Evolutionary conservation across 2,888 invertebrate genomes (phyloP).

Genomic region (Trilocha varians): DNA sequence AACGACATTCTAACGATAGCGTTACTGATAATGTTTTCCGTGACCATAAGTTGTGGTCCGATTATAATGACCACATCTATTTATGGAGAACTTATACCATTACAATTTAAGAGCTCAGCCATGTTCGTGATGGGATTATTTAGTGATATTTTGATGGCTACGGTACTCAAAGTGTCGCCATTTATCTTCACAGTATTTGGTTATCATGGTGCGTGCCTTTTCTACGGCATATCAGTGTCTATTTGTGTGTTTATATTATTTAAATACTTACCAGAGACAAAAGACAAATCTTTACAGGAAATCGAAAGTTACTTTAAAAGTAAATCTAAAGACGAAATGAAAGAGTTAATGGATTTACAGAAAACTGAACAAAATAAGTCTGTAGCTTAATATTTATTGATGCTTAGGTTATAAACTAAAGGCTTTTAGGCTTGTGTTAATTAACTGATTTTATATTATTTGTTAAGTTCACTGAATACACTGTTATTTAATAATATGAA

Average conservation of each 20-base stretch:
- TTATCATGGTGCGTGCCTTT: constrained; percentile 17
- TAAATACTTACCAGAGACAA: constrained; percentile 19
- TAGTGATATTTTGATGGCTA: constrained; percentile 6
- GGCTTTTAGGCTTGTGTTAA: neutral
- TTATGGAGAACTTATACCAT: constrained; percentile 18
- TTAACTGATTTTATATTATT: no score
- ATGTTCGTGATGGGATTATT: constrained; percentile 11
- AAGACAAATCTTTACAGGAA: constrained; percentile 16
- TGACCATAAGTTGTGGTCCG: constrained; percentile 17
- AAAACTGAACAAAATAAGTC: constrained; percentile 2
- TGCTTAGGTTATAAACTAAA: neutral
- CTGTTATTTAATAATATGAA: no score
- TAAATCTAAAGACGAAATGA: constrained; percentile 6
- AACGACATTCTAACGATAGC: constrained; percentile 15
- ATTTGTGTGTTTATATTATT: constrained; percentile 11
- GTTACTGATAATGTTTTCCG: constrained; percentile 16
- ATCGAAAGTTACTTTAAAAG: constrained; percentile 13
- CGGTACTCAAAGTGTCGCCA: constrained; percentile 16
- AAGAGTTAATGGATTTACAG: constrained; percentile 8
- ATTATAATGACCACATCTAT: constrained; percentile 17
- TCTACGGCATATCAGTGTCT: constrained; percentile 13
- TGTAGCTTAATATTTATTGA: constrained; percentile 1
- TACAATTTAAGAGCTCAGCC: constrained; percentile 11
- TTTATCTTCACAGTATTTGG: constrained; percentile 13
- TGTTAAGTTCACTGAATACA: no score